Evolutionary conservation across 2,113 vertebrate species (phyloP), one percentile per base, ranked within the genome.

Genomic region (Macrotis lagotis): DNA sequence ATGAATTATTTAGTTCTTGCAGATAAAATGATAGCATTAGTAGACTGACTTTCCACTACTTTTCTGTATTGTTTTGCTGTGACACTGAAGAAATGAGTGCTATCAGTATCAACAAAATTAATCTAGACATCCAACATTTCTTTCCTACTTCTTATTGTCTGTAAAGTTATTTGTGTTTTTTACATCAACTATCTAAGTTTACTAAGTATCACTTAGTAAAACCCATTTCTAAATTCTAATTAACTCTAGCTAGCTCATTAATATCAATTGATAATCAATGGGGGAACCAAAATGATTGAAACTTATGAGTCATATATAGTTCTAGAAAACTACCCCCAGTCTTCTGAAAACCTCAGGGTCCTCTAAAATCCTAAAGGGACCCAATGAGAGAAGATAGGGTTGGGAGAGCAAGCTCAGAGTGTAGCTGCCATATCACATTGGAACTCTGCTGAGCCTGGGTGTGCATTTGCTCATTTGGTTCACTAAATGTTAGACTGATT

Each of bases 91-190:
- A 97, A 91, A 52, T 59, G 51, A 89, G 44, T 94, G 12, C 12
- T 90, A 94, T n/a, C 3, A 95, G 66, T 44, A 51, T 22, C 37
- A 94, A 88, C 10, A 94, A 50, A 96, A 93, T 74, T 74, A 74
- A 92, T 47, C n/a, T 89, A 95, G 19, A 93, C 11, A 7, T 74
- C 37, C 37, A 66, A 52, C 7, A 94, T 51, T 94, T 95, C 90
- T 93, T 52, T 89, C 91, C 28, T 31, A 8, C 31, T 74, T 74
- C 37, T 19, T 8, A 74, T 37, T 31, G 14, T 74, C 59, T 19
- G 19, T n/a, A 74, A 74, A 59, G n/a, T 74, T 74, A 74, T 74
- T n/a, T 74, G 37, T 53, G 24, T 19, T 74, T n/a, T n/a, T 12
- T 74, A n/a, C 37, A n/a, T n/a, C 37, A 74, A 16, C 12, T 74